A percentile compares a stretch with the other conserved stretches of the same genome.
phyloP scores from a whole-genome alignment of 2,888 invertebrate species.

The Drosophila bunnanda region DNA sequence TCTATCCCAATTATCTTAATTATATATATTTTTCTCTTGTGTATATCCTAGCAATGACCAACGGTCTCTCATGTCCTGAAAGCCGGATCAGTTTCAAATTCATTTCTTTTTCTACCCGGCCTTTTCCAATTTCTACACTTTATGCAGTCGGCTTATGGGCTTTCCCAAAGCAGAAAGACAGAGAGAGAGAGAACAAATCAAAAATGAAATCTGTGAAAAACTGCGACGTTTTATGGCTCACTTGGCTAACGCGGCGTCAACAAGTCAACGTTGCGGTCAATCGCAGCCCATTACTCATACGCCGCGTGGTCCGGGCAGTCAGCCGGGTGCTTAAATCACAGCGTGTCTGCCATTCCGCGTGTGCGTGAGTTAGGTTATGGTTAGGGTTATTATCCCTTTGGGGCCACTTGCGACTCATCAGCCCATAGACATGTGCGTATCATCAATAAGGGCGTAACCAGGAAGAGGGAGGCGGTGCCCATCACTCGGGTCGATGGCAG shows the following conservation, averaged over 20 bases:
- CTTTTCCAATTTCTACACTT: slow-evolving; percentile 28
- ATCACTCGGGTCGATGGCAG: slow-evolving; percentile 50
- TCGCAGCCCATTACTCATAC: slow-evolving; percentile 63
- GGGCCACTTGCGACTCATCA: slow-evolving; percentile 71
- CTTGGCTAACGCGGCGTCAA: slow-evolving; percentile 45
- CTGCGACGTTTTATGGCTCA: slow-evolving; percentile 41
- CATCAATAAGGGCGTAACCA: slow-evolving; percentile 62
- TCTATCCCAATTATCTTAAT: neutral
- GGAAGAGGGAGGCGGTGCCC: slow-evolving; percentile 20
- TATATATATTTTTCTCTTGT: neutral
- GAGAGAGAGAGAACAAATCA: slow-evolving; percentile 14
- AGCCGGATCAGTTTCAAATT: slow-evolving; percentile 12
- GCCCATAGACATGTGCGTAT: slow-evolving; percentile 48
- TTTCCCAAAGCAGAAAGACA: neutral
- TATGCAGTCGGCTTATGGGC: slow-evolving; percentile 1
- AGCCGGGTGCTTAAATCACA: slow-evolving; percentile 50
- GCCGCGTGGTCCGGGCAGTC: slow-evolving; percentile 35
- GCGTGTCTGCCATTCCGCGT: slow-evolving; percentile 4
- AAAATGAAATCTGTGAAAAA: slow-evolving; percentile 33
- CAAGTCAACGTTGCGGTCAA: slow-evolving; percentile 66
- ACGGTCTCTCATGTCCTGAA: neutral
- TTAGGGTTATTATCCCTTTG: slow-evolving; percentile 68
- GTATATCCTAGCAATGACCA: neutral
- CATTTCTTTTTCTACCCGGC: slow-evolving; percentile 4
- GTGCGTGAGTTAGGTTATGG: slow-evolving; percentile 39